Conservation (phyloP, 2,113 vertebrate species). For the Hippocampus guttulatus region DNA sequence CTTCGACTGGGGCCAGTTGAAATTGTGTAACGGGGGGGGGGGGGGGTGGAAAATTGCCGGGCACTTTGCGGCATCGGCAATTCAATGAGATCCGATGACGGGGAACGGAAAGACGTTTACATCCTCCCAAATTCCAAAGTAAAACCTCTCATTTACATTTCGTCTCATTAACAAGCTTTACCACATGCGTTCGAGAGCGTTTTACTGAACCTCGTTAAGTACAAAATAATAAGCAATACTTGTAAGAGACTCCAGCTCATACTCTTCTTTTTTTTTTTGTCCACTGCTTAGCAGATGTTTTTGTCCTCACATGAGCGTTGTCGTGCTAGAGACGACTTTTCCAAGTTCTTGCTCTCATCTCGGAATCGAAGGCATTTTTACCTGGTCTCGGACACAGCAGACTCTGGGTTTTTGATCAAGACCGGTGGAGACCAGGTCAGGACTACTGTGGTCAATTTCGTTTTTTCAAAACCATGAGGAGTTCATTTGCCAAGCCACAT, state of each 20-base stretch:
- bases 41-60: conserved; percentile 15
- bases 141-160: conserved; percentile 22
- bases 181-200: not conserved
- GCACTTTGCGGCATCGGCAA: not conserved
- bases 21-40: conserved; percentile 12
- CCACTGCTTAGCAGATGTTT: too few species aligned
- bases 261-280: too few species aligned
- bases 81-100: conserved; percentile 21
- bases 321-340: too few species aligned
- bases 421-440: too few species aligned
- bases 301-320: too few species aligned
- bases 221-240: not conserved
- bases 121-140: conserved; percentile 3
- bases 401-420: too few species aligned
- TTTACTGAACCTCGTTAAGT: not conserved
- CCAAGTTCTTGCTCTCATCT: too few species aligned
- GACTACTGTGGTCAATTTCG: too few species aligned
- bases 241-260: not conserved
- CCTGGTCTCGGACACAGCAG: too few species aligned
- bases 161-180: conserved; percentile 28
- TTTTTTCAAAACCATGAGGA: too few species aligned
- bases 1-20: conserved; percentile 12
- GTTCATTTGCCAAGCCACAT: too few species aligned
- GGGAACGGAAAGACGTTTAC: not conserved
- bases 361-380: too few species aligned